These are phyloP conservation scores for Exephanes ischioxanthus DNA, from an alignment of 2,888 invertebrate genomes.

Conservation along the genomic window DNA sequence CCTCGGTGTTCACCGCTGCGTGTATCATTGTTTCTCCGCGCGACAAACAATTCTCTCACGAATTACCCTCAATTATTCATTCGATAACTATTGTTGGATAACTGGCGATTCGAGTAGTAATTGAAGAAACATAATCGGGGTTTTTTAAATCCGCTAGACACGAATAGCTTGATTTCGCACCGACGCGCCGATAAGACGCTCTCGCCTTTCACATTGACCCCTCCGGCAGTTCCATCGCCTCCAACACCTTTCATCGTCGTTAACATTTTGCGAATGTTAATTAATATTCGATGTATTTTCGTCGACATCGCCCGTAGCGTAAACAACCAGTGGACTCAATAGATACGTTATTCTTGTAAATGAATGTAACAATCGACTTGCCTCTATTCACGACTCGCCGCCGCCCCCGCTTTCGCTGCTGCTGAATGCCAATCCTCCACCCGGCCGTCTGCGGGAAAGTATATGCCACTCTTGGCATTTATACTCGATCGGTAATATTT, in stretches of 20 bases:
- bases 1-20: not conserved
- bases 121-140: not conserved
- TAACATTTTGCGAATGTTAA: not conserved
- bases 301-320: not conserved
- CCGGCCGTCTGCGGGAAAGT: not conserved
- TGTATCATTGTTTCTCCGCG: not conserved
- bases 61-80: not conserved
- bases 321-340: not conserved
- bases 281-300: not conserved
- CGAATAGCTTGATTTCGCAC: not conserved
- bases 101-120: not conserved
- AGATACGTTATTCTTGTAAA: not conserved
- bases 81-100: not conserved
- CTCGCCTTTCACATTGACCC: conserved; percentile 18
- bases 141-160: not conserved
- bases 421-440: not conserved
- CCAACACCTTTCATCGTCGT: not conserved
- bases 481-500: conserved; percentile 22
- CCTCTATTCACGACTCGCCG: not conserved
- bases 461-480: not conserved
- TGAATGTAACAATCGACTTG: not conserved
- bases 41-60: not conserved
- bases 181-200: not conserved
- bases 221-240: not conserved
- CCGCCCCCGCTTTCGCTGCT: not conserved